Evolutionary conservation across 2,113 vertebrate genomes (phyloP).

Genomic region (Brienomyrus longianalis): DNA sequence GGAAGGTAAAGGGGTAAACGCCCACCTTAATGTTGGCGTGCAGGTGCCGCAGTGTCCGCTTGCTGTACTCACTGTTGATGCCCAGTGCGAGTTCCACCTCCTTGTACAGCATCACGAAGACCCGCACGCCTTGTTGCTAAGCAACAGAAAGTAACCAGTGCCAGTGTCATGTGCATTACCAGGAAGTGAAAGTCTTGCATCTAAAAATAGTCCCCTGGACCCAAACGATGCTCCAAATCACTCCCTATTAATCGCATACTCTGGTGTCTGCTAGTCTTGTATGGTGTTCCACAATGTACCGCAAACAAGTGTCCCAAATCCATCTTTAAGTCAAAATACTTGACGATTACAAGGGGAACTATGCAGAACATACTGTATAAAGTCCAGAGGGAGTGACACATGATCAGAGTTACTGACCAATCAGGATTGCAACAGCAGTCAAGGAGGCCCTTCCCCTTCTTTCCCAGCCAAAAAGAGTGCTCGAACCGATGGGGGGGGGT

Average conservation of each 20-base stretch:
- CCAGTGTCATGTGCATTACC: background rate
- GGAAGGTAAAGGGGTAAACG: background rate
- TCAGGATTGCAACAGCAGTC: background rate
- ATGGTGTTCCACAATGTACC: background rate
- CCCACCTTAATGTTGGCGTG: slow-evolving; percentile 91
- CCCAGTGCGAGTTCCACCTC: slow-evolving; percentile 92
- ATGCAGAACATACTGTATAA: background rate
- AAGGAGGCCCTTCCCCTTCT: background rate
- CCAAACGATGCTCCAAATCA: background rate
- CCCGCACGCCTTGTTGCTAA: slow-evolving; percentile 86
- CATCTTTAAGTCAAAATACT: background rate
- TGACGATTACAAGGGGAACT: background rate
- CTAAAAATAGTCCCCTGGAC: background rate
- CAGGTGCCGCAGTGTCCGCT: slow-evolving; percentile 70
- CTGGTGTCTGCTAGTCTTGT: background rate
- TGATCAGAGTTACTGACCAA: background rate
- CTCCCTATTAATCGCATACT: background rate
- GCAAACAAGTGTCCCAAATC: background rate
- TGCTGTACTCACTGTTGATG: slow-evolving; percentile 95
- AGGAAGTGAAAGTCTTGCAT: background rate
- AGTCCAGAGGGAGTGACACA: background rate
- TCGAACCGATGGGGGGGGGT: background rate
- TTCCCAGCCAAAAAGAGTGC: background rate
- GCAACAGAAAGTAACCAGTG: slow-evolving; percentile 25
- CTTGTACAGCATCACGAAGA: slow-evolving; percentile 93